Conservation (phyloP, 2,113 vertebrate species). For the Entelurus aequoreus region DNA sequence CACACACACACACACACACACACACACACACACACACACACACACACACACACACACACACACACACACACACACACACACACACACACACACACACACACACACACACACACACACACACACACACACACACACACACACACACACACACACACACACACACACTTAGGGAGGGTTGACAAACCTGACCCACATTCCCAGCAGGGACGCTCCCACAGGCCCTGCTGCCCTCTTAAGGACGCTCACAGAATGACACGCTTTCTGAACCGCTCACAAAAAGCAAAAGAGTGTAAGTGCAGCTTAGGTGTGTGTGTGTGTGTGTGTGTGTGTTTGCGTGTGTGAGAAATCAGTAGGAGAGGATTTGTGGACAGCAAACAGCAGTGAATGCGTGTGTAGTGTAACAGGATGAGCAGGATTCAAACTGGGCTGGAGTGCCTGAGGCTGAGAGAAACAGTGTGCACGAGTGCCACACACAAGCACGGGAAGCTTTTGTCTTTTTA, state of each 20-base stretch:
- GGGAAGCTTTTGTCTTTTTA: too few relatives aligned
- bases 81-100: conserved; percentile 38
- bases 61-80: conserved; percentile 41
- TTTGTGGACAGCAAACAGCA: conserved; percentile 18
- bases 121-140: conserved; percentile 41
- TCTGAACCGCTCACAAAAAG: not conserved
- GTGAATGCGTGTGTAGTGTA: conserved; percentile 27
- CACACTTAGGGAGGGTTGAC: conserved; percentile 45
- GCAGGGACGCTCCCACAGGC: conserved; percentile 7
- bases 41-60: conserved; percentile 39
- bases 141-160: conserved; percentile 40
- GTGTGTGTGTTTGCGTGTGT: not conserved
- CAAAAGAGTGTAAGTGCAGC: too few relatives aligned
- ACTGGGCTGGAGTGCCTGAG: conserved; percentile 18
- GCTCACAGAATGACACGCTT: not conserved
- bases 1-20: conserved; percentile 41
- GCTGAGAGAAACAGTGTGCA: conserved; percentile 19
- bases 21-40: conserved; percentile 38
- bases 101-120: conserved; percentile 39
- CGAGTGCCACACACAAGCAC: not conserved
- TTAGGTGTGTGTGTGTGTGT: too few relatives aligned
- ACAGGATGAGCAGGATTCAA: conserved; percentile 62
- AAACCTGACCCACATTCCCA: conserved; percentile 48
- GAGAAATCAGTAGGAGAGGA: conserved; percentile 14
- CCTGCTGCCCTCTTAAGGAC: conserved; percentile 50